phyloP scores from a whole-genome alignment of 2,888 invertebrate species.

The Drosophila lutescens region DNA sequence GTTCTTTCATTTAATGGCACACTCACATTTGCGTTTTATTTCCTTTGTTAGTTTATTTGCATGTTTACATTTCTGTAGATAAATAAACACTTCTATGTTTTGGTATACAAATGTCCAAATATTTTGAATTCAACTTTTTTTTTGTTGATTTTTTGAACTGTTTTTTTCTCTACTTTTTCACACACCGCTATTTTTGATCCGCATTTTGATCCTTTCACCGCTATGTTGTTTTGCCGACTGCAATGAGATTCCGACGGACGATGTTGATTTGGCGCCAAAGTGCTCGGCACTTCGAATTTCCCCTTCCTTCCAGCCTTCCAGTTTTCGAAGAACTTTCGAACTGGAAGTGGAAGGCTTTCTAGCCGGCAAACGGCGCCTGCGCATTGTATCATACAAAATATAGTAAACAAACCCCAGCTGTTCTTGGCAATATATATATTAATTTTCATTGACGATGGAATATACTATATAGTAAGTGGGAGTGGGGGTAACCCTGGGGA shows the following conservation, averaged over 20 bases:
- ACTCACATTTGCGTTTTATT: conserved; percentile 14
- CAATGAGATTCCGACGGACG: conserved; percentile 4
- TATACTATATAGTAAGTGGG: background rate
- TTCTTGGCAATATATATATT: background rate
- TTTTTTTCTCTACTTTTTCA: background rate
- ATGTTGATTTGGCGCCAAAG: conserved; percentile 67
- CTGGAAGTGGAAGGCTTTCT: conserved; percentile 52
- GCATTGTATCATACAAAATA: conserved; percentile 9
- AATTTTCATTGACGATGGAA: conserved; percentile 40
- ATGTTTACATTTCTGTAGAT: conserved; percentile 10
- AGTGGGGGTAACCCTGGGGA: background rate
- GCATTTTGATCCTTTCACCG: conserved; percentile 42
- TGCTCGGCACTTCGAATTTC: conserved; percentile 47
- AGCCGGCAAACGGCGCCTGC: conserved; percentile 68
- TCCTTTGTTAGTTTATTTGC: background rate
- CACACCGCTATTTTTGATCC: conserved; percentile 4
- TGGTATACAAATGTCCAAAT: background rate
- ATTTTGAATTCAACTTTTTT: background rate
- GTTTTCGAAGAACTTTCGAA: conserved; percentile 42
- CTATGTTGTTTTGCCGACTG: conserved; percentile 59
- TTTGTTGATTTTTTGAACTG: background rate
- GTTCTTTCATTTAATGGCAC: conserved; percentile 6
- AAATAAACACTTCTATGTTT: background rate
- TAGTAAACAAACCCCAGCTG: conserved; percentile 70
- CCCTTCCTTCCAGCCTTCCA: conserved; percentile 57